Conservation (phyloP, 2,888 invertebrate species). For the Oscheius sp. region DNA sequence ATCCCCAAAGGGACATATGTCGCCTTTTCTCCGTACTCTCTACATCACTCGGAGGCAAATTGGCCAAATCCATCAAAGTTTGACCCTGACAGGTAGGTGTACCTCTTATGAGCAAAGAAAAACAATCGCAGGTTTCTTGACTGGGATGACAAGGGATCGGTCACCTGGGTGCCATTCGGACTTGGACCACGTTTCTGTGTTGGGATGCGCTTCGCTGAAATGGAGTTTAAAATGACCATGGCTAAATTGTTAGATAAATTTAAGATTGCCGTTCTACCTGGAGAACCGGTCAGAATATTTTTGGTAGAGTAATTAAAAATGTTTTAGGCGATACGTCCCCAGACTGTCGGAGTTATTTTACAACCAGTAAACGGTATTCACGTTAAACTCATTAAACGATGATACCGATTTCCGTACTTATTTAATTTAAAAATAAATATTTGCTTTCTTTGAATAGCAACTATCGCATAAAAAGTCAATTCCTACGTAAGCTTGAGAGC, state of each 20-base stretch:
- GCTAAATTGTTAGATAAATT: slow-evolving; percentile 51
- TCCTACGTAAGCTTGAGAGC: no score
- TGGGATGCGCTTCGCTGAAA: slow-evolving; percentile 69
- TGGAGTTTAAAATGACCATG: slow-evolving; percentile 67
- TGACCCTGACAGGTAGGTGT: slow-evolving; percentile 57
- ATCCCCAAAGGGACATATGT: slow-evolving; percentile 50
- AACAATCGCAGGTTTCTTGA: slow-evolving; percentile 39
- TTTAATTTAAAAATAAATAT: no score
- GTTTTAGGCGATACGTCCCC: slow-evolving; percentile 22
- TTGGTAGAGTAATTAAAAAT: background rate
- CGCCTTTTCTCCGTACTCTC: slow-evolving; percentile 40
- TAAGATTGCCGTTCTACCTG: slow-evolving; percentile 35
- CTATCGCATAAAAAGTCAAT: no score
- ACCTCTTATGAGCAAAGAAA: background rate
- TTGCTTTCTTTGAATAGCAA: no score
- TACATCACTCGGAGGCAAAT: slow-evolving; percentile 45
- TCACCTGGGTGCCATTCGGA: slow-evolving; percentile 70
- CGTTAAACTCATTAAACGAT: slow-evolving; percentile 15
- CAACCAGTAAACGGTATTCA: slow-evolving; percentile 27
- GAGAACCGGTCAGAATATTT: slow-evolving; percentile 27
- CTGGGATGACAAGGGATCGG: slow-evolving; percentile 40
- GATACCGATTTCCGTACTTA: background rate
- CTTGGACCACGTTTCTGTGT: slow-evolving; percentile 68
- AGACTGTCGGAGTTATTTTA: slow-evolving; percentile 29
- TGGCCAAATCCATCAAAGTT: slow-evolving; percentile 65